Percentiles rank a stretch among this genome's conserved stretches.
Evolutionary conservation across 2,797 vertebrate genomes (phyloP).

Genomic region (Coregonus ussuriensis): DNA sequence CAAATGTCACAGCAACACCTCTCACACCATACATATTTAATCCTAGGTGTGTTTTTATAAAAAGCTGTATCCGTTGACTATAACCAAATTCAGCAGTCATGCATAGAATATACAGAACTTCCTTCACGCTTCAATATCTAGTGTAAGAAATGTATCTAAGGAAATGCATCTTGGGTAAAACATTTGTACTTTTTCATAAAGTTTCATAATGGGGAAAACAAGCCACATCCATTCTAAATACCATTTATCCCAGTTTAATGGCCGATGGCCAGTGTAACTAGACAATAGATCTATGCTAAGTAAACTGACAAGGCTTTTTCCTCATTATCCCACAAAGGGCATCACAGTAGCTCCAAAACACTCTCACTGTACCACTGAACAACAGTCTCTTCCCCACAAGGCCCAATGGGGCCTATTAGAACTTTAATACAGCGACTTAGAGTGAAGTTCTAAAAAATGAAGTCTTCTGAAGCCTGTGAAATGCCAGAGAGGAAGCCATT

Average conservation of each 20-base stretch:
- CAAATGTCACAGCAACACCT: no score
- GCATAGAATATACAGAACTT: not conserved
- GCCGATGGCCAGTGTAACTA: conserved; percentile 12
- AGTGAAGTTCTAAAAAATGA: conserved; percentile 19
- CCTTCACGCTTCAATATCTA: not conserved
- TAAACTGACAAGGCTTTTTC: not conserved
- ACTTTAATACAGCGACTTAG: not conserved
- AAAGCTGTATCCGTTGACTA: not conserved
- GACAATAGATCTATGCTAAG: not conserved
- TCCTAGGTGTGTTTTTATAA: not conserved
- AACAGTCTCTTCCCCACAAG: conserved; percentile 24
- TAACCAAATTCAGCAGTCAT: not conserved
- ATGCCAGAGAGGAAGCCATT: conserved; percentile 4
- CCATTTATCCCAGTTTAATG: conserved; percentile 2
- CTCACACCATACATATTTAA: no score
- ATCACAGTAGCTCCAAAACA: conserved; percentile 5
- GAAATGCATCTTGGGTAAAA: not conserved
- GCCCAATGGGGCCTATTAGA: conserved; percentile 17
- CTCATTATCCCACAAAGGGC: conserved; percentile 17
- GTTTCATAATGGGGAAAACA: not conserved
- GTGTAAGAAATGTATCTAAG: not conserved
- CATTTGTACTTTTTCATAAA: not conserved
- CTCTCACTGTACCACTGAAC: conserved; percentile 14
- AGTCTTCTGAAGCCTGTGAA: conserved; percentile 30
- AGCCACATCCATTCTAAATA: not conserved